Percentiles rank a stretch among this genome's conserved stretches.
phyloP scores from a whole-genome alignment of 2,113 vertebrate genomes.

The Laterallus jamaicensis region DNA sequence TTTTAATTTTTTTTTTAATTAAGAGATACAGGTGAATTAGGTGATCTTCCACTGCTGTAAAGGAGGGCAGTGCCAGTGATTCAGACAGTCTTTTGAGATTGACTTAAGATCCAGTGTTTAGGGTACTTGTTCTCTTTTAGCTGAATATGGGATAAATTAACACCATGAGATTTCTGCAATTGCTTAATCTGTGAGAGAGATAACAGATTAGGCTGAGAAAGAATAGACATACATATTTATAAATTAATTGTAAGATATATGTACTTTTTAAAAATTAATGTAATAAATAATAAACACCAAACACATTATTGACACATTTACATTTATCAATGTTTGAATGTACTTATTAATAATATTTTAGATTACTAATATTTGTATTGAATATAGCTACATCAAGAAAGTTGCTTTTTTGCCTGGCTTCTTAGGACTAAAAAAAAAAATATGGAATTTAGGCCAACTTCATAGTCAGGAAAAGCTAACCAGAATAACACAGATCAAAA shows the following conservation, averaged over 20 bases:
- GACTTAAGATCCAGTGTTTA: background rate
- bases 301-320: background rate
- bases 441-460: background rate
- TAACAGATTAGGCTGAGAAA: background rate
- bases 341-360: background rate
- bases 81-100: background rate
- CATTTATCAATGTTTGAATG: no score
- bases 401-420: fast-evolving
- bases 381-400: background rate
- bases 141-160: background rate
- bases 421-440: background rate
- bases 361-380: background rate
- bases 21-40: background rate
- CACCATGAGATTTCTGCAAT: background rate
- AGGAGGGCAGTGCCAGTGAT: background rate
- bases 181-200: background rate
- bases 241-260: background rate
- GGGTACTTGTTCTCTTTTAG: background rate
- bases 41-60: background rate
- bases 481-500: background rate
- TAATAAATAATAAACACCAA: background rate
- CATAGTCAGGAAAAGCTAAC: background rate
- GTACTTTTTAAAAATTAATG: background rate
- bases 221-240: background rate
- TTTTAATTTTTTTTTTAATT: background rate